A percentile compares a stretch with the other conserved stretches of the same genome.
Conservation (phyloP, 2,113 vertebrate genomes). For the Morone saxatilis region DNA sequence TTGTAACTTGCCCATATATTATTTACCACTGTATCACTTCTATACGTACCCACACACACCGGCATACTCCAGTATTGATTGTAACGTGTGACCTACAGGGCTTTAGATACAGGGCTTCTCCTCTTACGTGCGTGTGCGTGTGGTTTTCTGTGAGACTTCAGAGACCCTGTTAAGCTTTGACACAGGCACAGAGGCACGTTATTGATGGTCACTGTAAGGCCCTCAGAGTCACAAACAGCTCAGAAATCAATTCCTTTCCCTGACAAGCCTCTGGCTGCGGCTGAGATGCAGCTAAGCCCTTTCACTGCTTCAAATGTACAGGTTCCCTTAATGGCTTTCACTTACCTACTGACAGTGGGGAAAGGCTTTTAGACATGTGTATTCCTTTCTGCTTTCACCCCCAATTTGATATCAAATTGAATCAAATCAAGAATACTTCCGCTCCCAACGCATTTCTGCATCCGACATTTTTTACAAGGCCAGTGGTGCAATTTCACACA, state of each 20-base stretch:
- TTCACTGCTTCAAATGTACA: neutral
- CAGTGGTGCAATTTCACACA: too few species aligned
- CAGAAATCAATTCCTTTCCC: conserved; percentile 27
- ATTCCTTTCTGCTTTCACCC: neutral
- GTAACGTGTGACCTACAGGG: neutral
- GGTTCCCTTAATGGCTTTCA: neutral
- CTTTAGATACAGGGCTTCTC: neutral
- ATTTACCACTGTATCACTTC: neutral
- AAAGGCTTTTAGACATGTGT: neutral
- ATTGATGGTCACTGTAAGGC: conserved; percentile 10
- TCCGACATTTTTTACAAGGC: too few species aligned
- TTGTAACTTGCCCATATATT: neutral
- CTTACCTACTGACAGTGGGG: neutral
- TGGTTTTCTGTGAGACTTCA: neutral
- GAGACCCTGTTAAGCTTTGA: neutral
- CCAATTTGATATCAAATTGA: neutral
- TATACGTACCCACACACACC: neutral
- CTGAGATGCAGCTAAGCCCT: neutral
- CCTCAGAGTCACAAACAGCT: conserved; percentile 8
- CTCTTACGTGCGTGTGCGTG: neutral
- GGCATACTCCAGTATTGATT: neutral
- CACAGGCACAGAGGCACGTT: neutral
- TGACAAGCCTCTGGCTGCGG: neutral
- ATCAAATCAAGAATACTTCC: neutral
- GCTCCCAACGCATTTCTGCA: neutral